Evolutionary conservation across 2,113 vertebrate species (phyloP).

Genomic region (Lathamus discolor): DNA sequence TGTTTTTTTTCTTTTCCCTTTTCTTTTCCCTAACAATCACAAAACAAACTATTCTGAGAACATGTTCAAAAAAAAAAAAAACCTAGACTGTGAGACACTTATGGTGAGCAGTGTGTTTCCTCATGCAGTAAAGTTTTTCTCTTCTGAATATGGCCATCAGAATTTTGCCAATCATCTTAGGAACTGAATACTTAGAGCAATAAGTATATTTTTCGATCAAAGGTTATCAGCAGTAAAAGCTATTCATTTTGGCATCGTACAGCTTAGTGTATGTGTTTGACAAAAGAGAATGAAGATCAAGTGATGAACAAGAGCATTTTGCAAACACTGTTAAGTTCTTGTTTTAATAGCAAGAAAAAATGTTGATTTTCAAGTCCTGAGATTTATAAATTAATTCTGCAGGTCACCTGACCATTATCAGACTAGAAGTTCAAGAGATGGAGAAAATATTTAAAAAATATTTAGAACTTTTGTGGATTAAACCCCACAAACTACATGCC

Average conservation of each 20-base stretch:
- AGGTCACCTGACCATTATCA: not conserved
- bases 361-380: not conserved
- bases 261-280: not conserved
- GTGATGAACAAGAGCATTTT: not conserved
- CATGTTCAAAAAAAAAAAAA: constrained; percentile 24
- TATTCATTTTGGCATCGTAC: not conserved
- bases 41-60: constrained; percentile 29
- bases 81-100: not conserved
- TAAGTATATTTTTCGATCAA: not conserved
- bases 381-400: not conserved
- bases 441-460: not conserved
- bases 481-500: not conserved
- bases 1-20: not conserved
- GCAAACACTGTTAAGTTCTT: not conserved
- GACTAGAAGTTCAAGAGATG: not conserved
- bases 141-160: not conserved
- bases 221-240: not conserved
- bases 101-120: not conserved
- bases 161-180: not conserved
- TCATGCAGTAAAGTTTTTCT: not conserved
- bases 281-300: not conserved
- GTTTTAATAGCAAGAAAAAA: not conserved
- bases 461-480: not conserved
- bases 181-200: not conserved
- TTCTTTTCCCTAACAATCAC: not conserved